Percentiles rank a stretch among this genome's conserved stretches.
Conservation (phyloP, 2,797 vertebrate species). For the Pseudochirops corinnae region DNA sequence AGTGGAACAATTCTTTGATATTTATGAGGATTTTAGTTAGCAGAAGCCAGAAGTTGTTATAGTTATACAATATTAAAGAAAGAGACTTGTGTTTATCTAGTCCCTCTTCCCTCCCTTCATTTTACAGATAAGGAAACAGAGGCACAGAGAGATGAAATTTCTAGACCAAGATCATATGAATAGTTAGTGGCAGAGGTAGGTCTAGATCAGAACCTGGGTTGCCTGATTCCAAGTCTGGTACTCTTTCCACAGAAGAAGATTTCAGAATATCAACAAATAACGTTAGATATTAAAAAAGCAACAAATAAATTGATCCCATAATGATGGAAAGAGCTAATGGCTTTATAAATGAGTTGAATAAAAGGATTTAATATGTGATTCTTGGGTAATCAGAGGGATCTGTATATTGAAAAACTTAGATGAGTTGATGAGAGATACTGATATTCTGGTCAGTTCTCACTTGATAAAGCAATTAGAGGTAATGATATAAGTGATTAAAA, state of each 20-base stretch:
- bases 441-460: slow-evolving; percentile 40
- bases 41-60: slow-evolving; percentile 8
- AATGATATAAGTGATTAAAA: slow-evolving; percentile 56
- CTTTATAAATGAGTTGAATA: slow-evolving; percentile 43
- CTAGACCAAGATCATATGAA: not conserved
- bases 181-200: not conserved
- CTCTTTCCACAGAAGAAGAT: not conserved
- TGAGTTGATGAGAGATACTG: not conserved
- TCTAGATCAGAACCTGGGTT: not conserved
- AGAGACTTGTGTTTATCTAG: slow-evolving; percentile 32
- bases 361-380: slow-evolving; percentile 52
- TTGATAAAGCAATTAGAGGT: slow-evolving; percentile 49
- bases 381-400: slow-evolving; percentile 37
- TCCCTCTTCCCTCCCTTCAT: not conserved
- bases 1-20: slow-evolving; percentile 54
- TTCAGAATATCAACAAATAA: not conserved
- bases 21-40: slow-evolving; percentile 23
- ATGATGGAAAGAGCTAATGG: slow-evolving; percentile 43
- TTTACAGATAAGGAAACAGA: not conserved
- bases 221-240: not conserved
- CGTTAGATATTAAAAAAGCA: slow-evolving; percentile 43
- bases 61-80: slow-evolving; percentile 48
- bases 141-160: not conserved
- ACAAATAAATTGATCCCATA: slow-evolving; percentile 1
- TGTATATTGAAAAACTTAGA: slow-evolving; percentile 47